Percentiles rank a stretch among this genome's conserved stretches.
phyloP scores from a whole-genome alignment of 2,888 invertebrate species.

The Chrysomela aeneicollis region DNA sequence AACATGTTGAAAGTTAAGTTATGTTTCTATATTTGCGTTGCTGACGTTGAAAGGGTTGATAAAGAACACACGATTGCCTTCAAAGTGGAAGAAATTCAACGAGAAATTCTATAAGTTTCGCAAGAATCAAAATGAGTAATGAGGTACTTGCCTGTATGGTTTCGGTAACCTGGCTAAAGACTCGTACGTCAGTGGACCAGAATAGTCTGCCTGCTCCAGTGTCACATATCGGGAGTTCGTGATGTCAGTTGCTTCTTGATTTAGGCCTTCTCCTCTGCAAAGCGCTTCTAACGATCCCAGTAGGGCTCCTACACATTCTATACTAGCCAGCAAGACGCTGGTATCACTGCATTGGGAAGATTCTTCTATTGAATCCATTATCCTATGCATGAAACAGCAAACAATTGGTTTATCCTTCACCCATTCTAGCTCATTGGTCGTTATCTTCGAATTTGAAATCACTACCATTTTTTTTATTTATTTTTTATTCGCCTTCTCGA shows the following conservation, averaged over 20 bases:
- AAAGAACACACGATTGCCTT: too few relatives aligned
- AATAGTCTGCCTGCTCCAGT: constrained; percentile 80
- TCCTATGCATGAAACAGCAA: constrained; percentile 62
- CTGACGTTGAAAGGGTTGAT: too few relatives aligned
- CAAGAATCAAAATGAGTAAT: too few relatives aligned
- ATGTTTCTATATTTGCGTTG: too few relatives aligned
- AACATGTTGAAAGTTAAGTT: too few relatives aligned
- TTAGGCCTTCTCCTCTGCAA: constrained; percentile 77
- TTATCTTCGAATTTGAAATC: too few relatives aligned
- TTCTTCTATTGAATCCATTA: constrained; percentile 93
- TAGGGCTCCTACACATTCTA: constrained; percentile 84
- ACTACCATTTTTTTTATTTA: too few relatives aligned
- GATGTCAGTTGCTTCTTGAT: constrained; percentile 68
- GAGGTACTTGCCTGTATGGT: constrained; percentile 73
- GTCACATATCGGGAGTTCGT: constrained; percentile 73
- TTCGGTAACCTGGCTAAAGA: constrained; percentile 84
- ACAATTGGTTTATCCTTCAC: neutral
- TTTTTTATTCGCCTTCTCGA: too few relatives aligned
- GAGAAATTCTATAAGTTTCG: too few relatives aligned
- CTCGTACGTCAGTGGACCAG: constrained; percentile 85
- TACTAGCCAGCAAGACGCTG: constrained; percentile 78
- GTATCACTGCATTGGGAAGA: constrained; percentile 84
- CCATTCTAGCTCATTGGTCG: too few relatives aligned
- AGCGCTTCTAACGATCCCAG: constrained; percentile 84
- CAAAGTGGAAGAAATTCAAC: too few relatives aligned